These are phyloP conservation scores for Oedothorax gibbosus DNA, from an alignment of 1,140 invertebrate species.

Conservation along the genomic window DNA sequence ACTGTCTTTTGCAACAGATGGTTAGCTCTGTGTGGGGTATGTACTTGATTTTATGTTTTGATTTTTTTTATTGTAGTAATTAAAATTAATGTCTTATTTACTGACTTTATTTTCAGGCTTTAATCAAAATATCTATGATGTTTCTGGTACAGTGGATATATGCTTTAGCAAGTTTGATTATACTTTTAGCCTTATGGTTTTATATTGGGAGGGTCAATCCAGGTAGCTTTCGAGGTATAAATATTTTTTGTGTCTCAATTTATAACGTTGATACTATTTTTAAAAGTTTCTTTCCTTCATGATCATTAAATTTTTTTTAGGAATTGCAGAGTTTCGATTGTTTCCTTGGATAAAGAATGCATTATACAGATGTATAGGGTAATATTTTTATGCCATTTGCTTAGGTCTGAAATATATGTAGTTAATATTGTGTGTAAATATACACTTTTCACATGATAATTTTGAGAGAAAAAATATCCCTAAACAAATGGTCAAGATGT, in stretches of 20 bases:
- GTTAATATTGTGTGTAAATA: no score
- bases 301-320: slow-evolving; percentile 62
- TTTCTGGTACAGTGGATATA: slow-evolving; percentile 93
- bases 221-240: slow-evolving; percentile 88
- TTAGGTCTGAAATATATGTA: no score
- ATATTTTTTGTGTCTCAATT: neutral
- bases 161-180: slow-evolving; percentile 82
- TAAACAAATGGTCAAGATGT: no score
- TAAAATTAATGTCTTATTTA: neutral
- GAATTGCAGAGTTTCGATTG: slow-evolving; percentile 87
- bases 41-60: slow-evolving; percentile 3
- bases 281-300: no score
- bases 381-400: slow-evolving; percentile 65
- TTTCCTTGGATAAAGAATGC: slow-evolving; percentile 84
- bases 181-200: slow-evolving; percentile 87
- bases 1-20: slow-evolving; percentile 92
- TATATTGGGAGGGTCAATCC: slow-evolving; percentile 95
- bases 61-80: neutral
- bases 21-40: slow-evolving; percentile 88
- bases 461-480: no score
- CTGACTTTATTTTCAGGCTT: slow-evolving; percentile 74
- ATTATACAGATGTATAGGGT: slow-evolving; percentile 84
- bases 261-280: neutral
- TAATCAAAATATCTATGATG: slow-evolving; percentile 91
- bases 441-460: no score